phyloP scores from a whole-genome alignment of 2,113 vertebrate species.

The Elgaria multicarinata region DNA sequence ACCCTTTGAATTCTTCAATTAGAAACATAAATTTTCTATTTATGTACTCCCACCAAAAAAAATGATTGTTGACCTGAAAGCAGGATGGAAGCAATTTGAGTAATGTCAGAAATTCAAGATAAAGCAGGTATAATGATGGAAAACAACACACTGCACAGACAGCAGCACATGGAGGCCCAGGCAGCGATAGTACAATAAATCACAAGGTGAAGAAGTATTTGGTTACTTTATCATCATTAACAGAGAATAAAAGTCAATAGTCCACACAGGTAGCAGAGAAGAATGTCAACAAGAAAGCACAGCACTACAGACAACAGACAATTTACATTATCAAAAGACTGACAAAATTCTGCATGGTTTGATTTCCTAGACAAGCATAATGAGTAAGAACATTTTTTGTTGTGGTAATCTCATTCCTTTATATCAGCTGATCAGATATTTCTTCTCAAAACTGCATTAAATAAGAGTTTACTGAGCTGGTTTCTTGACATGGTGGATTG shows the following conservation, averaged over 20 bases:
- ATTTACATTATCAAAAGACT: neutral
- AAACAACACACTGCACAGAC: neutral
- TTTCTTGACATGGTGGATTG: neutral
- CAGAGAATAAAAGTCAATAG: rapidly evolving
- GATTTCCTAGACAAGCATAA: constrained; percentile 5
- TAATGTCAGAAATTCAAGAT: neutral
- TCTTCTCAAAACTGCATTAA: neutral
- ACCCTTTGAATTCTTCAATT: neutral
- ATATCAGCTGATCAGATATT: neutral
- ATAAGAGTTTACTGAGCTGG: neutral
- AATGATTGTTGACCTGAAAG: neutral
- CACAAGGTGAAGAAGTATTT: neutral
- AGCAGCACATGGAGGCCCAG: rapidly evolving
- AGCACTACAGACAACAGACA: rapidly evolving
- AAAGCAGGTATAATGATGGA: neutral
- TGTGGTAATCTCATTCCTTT: neutral
- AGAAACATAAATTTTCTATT: neutral
- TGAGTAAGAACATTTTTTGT: rapidly evolving
- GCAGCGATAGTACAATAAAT: rapidly evolving
- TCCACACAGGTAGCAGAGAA: neutral
- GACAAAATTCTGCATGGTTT: neutral
- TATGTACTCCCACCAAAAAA: neutral
- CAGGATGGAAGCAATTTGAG: neutral
- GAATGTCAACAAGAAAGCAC: rapidly evolving
- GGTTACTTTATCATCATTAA: neutral